Evolutionary conservation across 53 echinoderm and acorn worm genomes (phyloP).

Genomic region (Astropecten irregularis): DNA sequence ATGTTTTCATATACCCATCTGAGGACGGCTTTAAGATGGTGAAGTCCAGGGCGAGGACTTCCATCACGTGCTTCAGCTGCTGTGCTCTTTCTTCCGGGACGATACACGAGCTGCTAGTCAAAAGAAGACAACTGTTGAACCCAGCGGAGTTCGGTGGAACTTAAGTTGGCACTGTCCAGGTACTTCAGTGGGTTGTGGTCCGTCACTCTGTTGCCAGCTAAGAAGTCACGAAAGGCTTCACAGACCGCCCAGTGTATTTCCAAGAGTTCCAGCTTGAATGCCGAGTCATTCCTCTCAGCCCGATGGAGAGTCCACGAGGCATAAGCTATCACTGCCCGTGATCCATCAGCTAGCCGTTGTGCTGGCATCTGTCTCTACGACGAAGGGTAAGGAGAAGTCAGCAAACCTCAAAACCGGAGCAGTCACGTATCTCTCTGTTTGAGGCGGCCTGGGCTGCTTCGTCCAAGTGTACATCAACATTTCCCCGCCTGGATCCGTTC

Average conservation of each 20-base stretch:
- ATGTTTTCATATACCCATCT: slow-evolving; percentile 14
- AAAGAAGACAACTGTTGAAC: slow-evolving; percentile 11
- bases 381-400: slow-evolving; percentile 33
- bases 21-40: too few relatives aligned
- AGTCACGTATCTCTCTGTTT: neutral
- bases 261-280: slow-evolving; percentile 50
- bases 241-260: slow-evolving; percentile 41
- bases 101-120: slow-evolving; percentile 16
- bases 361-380: slow-evolving; percentile 4
- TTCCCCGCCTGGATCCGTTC: neutral
- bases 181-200: too few relatives aligned
- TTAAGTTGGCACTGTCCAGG: too few relatives aligned
- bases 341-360: slow-evolving; percentile 7
- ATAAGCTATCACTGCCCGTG: slow-evolving; percentile 29
- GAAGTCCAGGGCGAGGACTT: too few relatives aligned
- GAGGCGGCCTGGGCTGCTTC: neutral
- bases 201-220: slow-evolving; percentile 12
- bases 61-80: slow-evolving; percentile 26
- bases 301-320: slow-evolving; percentile 10
- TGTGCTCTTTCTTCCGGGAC: neutral
- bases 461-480: neutral
- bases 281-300: slow-evolving; percentile 47
- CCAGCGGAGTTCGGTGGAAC: too few relatives aligned
- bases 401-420: slow-evolving; percentile 51
- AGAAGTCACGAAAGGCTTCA: slow-evolving; percentile 26